A percentile compares a stretch with the other conserved stretches of the same genome.
These are phyloP conservation scores for Amiota minor DNA, from an alignment of 2,888 invertebrate genomes.

Conservation along the genomic window DNA sequence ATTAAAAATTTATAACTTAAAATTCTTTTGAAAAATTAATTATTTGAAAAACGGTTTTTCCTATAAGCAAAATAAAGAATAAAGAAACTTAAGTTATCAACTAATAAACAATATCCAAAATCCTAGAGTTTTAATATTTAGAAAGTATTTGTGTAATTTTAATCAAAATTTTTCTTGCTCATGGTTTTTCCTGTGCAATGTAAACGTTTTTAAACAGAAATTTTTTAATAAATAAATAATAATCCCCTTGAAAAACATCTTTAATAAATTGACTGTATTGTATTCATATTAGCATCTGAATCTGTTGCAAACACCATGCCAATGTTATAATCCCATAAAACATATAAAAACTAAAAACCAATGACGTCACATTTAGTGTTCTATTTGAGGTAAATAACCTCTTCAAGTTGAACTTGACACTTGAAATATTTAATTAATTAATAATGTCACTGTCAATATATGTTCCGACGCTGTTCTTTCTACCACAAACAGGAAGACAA, in stretches of 20 bases:
- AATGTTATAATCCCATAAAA: no score
- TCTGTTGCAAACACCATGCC: background rate
- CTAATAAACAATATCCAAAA: no score
- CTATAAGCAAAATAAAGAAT: no score
- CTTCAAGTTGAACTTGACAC: slow-evolving; percentile 59
- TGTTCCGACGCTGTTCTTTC: slow-evolving; percentile 26
- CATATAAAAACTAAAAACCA: background rate
- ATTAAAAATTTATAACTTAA: background rate
- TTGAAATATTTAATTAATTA: slow-evolving; percentile 34
- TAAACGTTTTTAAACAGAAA: no score
- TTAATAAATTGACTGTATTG: background rate
- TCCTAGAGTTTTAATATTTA: no score
- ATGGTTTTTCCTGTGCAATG: no score
- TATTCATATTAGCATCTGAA: background rate
- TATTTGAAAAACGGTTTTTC: background rate
- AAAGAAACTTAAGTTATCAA: no score
- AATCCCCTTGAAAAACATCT: background rate
- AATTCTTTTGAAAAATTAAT: background rate
- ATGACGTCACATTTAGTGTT: background rate
- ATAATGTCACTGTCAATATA: background rate
- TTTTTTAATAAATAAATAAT: no score
- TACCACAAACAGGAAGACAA: slow-evolving; percentile 45
- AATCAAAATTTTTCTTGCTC: no score
- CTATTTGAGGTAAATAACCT: slow-evolving; percentile 58
- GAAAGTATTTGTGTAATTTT: no score